Percentiles rank a stretch among this genome's conserved stretches.
Evolutionary conservation across 2,888 invertebrate species (phyloP).

Genomic region (Melieria omissa): DNA sequence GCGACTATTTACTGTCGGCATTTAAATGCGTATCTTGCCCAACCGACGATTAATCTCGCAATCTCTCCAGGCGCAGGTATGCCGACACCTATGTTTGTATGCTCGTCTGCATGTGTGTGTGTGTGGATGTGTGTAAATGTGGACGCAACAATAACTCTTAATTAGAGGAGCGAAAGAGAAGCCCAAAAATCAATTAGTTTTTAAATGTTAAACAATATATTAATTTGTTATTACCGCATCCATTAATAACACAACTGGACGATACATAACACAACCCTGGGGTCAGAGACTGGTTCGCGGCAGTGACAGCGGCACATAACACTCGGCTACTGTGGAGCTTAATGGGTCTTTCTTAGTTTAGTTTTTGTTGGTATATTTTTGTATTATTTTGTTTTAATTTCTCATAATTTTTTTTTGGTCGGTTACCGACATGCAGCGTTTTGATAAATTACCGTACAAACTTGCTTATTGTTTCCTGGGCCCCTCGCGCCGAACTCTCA

Average conservation of each 20-base stretch:
- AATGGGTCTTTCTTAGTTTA: too few relatives aligned
- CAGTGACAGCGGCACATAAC: too few relatives aligned
- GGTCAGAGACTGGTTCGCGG: too few relatives aligned
- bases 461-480: too few relatives aligned
- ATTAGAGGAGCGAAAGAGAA: conserved; percentile 22
- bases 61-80: neutral
- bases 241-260: conserved; percentile 22
- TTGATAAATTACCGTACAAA: too few relatives aligned
- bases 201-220: conserved; percentile 41
- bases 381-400: too few relatives aligned
- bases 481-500: too few relatives aligned
- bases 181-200: conserved; percentile 37
- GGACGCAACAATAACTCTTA: conserved; percentile 29
- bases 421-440: too few relatives aligned
- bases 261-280: too few relatives aligned
- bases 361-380: too few relatives aligned
- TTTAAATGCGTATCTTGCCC: neutral
- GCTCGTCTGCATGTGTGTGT: neutral
- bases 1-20: neutral
- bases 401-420: too few relatives aligned
- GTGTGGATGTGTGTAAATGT: neutral
- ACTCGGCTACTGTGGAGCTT: too few relatives aligned
- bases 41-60: neutral
- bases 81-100: neutral
- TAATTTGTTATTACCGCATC: conserved; percentile 36